phyloP scores from a whole-genome alignment of 2,113 vertebrate species.

The Forbesichthys papilliferus region DNA sequence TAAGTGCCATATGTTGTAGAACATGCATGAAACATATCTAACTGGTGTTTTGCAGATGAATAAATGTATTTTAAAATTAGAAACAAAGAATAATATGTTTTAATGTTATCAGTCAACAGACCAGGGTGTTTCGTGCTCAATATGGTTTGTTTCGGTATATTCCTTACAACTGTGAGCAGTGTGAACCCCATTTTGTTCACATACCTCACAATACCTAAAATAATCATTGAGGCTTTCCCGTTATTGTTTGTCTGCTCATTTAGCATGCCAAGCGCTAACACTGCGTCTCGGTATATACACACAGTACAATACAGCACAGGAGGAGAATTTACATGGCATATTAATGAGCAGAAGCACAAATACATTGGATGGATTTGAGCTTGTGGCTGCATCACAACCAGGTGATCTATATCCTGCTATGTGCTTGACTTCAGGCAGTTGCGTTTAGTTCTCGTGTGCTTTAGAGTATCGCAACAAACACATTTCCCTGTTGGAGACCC shows the following conservation, averaged over 20 bases:
- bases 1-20: no score
- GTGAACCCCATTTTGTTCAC: background rate
- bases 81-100: no score
- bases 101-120: no score
- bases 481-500: slow-evolving; percentile 14
- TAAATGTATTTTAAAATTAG: no score
- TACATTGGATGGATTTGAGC: background rate
- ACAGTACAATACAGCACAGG: no score
- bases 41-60: no score
- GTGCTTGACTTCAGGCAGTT: background rate
- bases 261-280: background rate
- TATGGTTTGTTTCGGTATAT: slow-evolving; percentile 11
- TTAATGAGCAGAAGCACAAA: slow-evolving; percentile 4
- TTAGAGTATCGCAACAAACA: slow-evolving; percentile 1
- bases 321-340: slow-evolving; percentile 3
- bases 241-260: background rate
- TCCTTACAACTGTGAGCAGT: background rate
- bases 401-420: slow-evolving; percentile 24
- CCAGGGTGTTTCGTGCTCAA: background rate
- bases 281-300: background rate
- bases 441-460: background rate
- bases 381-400: background rate
- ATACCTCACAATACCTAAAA: background rate
- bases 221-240: background rate
- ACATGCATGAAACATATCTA: no score